Percentiles rank a stretch among this genome's conserved stretches.
These are phyloP conservation scores for Gymnopithys bicolor DNA, from an alignment of 2,797 vertebrate species.

Conservation along the genomic window DNA sequence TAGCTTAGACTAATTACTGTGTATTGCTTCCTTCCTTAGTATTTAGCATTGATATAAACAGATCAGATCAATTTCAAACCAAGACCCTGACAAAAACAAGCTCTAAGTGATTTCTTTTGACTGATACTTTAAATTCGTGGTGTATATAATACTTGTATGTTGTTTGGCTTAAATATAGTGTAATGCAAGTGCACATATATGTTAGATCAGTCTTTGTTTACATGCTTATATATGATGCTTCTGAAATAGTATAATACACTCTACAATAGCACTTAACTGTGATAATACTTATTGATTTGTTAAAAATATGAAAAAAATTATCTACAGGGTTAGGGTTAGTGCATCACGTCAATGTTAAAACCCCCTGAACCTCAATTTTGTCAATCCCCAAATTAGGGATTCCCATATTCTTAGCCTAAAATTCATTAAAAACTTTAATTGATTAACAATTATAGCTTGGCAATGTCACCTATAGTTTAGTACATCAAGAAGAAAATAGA, in stretches of 20 bases:
- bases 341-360: neutral
- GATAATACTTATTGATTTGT: neutral
- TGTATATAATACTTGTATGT: neutral
- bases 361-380: neutral
- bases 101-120: neutral
- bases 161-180: neutral
- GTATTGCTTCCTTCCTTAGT: constrained; percentile 65
- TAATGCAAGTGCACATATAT: fast-evolving
- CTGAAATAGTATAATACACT: neutral
- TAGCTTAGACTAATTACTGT: constrained; percentile 65
- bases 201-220: neutral
- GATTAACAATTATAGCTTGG: neutral
- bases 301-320: neutral
- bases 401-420: neutral
- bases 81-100: constrained; percentile 57
- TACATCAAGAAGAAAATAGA: neutral
- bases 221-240: neutral
- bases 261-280: neutral
- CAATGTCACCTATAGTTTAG: neutral
- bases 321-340: neutral
- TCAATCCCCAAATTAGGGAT: neutral
- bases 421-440: neutral
- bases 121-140: neutral
- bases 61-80: constrained; percentile 64
- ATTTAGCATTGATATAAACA: constrained; percentile 58